Base-by-base conservation (phyloP, 2,797 vertebrate genomes). In the Chanos chanos region DNA sequence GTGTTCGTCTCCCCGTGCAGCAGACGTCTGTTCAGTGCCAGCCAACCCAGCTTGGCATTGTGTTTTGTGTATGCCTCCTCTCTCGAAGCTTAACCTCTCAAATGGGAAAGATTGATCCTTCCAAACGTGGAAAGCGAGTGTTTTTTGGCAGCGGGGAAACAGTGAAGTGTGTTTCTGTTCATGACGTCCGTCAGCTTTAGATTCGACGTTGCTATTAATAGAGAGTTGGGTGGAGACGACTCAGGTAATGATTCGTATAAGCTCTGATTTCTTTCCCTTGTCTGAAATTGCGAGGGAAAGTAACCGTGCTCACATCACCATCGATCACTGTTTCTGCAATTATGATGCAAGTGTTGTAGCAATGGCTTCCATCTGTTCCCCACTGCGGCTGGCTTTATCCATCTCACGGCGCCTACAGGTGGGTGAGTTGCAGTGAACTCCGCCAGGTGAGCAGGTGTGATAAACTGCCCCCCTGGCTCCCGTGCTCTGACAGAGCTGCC, bases 1-100 rank as follows among this genome's bases (percentile, higher is more conserved):
- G 61, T 39, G 25, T 56, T 24, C 4, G 34, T 57, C 31, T 61
- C 59, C 39, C 27, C 49, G 52, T n/a, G n/a, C 31, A 56, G 21
- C 33, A 13, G 25, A 44, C 2, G 25, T 49, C 54, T 66, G 44
- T 61, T 57, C 19, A 8, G 1, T 68, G 31, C 40, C 31, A 65
- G 41, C 24, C 18, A 61, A n/a, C n/a, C n/a, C n/a, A 22, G 48
- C 48, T 51, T 55, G 47, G 34, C 45, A 19, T 33, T 51, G 37
- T 6, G n/a, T 50, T 64, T 59, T 65, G n/a, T n/a, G n/a, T 36
- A 45, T 1, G 2, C 44, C 56, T n/a, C 22, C 25, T 71, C 47
- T 52, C 40, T 13, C 1, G 8, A 50, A 28, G 25, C 5, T 36
- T 31, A 51, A 47, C 48, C 30, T 34, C 25, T 18, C 15, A 7